Conservation (phyloP, 64 coral and sea anemone species). For the Astreopora myriophthalma region DNA sequence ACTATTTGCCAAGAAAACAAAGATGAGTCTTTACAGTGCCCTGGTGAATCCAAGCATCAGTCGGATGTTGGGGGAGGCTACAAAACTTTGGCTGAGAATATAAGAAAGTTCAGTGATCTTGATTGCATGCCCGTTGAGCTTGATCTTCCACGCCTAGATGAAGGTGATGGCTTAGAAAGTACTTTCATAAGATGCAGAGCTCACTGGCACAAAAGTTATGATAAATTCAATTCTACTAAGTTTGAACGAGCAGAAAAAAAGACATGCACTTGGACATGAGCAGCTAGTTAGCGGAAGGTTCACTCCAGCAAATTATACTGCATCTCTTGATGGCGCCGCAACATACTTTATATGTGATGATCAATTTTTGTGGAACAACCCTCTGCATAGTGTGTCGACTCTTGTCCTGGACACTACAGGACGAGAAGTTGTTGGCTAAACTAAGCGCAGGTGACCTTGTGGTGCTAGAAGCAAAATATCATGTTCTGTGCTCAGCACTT, state of each 20-base stretch:
- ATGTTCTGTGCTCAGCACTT: conserved; percentile 41
- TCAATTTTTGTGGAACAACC: conserved; percentile 7
- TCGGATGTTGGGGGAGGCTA: conserved; percentile 24
- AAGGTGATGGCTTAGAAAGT: conserved; percentile 48
- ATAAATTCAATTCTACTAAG: conserved; percentile 55
- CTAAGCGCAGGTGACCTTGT: conserved; percentile 72
- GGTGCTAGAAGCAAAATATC: conserved; percentile 71
- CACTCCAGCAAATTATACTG: conserved; percentile 23
- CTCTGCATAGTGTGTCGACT: conserved; percentile 71
- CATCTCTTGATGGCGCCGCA: neutral
- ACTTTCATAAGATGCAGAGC: conserved; percentile 27
- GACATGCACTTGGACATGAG: conserved; percentile 39
- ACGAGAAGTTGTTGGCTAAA: too few relatives aligned
- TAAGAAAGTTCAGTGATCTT: conserved; percentile 9
- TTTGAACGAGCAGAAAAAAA: conserved; percentile 54
- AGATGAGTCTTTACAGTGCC: conserved; percentile 38
- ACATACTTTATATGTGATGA: conserved; percentile 77
- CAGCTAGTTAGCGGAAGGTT: too few relatives aligned
- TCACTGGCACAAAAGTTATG: conserved; percentile 53
- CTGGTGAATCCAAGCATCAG: conserved; percentile 5
- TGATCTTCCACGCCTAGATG: conserved; percentile 34
- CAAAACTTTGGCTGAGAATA: conserved; percentile 35
- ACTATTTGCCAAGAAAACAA: conserved; percentile 42
- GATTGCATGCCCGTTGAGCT: conserved; percentile 27
- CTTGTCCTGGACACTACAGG: too few relatives aligned